phyloP scores from a whole-genome alignment of 2,888 invertebrate species.

The Eupeodes luniger region DNA sequence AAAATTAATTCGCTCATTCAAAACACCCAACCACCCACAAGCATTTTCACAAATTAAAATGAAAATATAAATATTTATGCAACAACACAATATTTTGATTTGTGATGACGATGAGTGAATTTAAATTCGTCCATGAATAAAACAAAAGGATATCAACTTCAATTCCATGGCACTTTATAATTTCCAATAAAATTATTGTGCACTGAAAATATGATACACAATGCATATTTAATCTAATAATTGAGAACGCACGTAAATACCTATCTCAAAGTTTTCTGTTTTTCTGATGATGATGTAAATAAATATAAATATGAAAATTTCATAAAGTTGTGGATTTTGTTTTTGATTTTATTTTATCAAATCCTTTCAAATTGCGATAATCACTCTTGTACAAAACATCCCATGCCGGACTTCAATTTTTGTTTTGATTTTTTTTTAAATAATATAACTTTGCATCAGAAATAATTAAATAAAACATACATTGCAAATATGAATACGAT shows the following conservation, averaged over 20 bases:
- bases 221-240: constrained; percentile 23
- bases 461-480: constrained; percentile 59
- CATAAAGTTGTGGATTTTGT: background rate
- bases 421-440: background rate
- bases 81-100: constrained; percentile 19
- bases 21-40: background rate
- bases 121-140: constrained; percentile 44
- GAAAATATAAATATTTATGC: constrained; percentile 67
- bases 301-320: background rate
- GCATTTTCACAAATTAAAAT: constrained; percentile 30
- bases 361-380: constrained; percentile 50
- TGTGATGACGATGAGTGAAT: constrained; percentile 49
- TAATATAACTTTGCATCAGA: constrained; percentile 23
- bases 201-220: background rate
- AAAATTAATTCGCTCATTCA: constrained; percentile 42
- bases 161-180: constrained; percentile 5
- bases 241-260: background rate
- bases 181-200: constrained; percentile 15
- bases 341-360: constrained; percentile 1
- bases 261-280: background rate
- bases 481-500: constrained; percentile 36
- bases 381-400: constrained; percentile 16
- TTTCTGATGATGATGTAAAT: background rate
- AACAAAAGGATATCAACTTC: constrained; percentile 26
- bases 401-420: constrained; percentile 6